Base-by-base conservation (phyloP, 2,888 invertebrate species). In the Pachydiplax longipennis region DNA sequence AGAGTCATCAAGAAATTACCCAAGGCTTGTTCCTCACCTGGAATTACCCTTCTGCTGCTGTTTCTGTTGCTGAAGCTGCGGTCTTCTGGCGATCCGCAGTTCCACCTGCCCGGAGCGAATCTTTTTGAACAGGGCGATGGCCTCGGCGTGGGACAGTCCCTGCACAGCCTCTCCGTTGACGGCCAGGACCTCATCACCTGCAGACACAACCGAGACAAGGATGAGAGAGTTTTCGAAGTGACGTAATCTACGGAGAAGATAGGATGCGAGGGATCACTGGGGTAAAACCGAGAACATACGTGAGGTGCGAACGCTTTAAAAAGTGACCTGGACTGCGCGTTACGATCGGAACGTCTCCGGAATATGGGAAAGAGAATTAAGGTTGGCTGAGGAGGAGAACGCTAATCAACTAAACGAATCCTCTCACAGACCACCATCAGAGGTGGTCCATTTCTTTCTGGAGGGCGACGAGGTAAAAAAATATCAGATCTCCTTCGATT, bases 141-240 rank as follows among this genome's bases (percentile, higher is more conserved):
- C 97, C 93, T 98, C 97, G 80, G 96, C 95, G 93, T 98, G 97
- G 0, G 97, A 97, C 92, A 97, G 95, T 93, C 97, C 97, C 92
- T 97, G 97, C 93, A 97, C 96, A 82, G 96, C 96, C 92, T 96
- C 96, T 15, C 97, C 97, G 94, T 97, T 97, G 35, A 98, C 97
- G 91, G 97, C 96, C 92, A 97, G 94, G 92, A 98, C 96, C 94
- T 97, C 97, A 93, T 98, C 97, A 90, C 97, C 97, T 96, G 94
- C 53, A 94, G 95, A 83, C 93, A 91, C 44, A 61, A 91, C 87
- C 13, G 31, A 81, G 44, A 22, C 13, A 37, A 81, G 18, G 81
- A 81, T 48, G 53, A 31, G 82, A 82, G 40, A 18, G 6, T 25
- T n/a, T 31, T 18, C 48, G 37, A 82, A 48, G 37, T 40, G 12